Evolutionary conservation across 2,888 invertebrate species (phyloP), one percentile per base, ranked within the genome.

Genomic region (Oligia strigilis): DNA sequence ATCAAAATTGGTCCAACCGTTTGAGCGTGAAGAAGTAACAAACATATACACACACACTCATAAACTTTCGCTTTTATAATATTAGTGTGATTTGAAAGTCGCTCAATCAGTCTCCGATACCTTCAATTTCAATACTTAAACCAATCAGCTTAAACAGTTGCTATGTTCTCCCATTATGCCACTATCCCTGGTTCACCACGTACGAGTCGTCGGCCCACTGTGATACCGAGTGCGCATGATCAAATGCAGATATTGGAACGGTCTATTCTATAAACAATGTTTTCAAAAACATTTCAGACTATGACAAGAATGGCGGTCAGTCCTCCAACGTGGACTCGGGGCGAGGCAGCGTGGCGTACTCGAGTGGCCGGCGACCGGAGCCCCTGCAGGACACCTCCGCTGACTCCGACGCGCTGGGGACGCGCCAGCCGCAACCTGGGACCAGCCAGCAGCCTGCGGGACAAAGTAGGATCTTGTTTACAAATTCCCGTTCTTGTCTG

Each of bases 311-410:
- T 72, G 98, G 98, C 9, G 97, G 97, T n/a, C 98, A 98, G 87
- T 98, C 98, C 19, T 98, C 98, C 0, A 98, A 98, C 92, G 98
- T 98, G 43, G 98, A 98, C 94, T 98, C 98, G 0, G 98, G 98
- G 36, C 96, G 98, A 87, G 98, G 98, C n/a, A 98, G 98, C 92
- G 98, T 98, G 11, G 98, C 98, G 69, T 98, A 98, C 94, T 98
- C 98, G 64, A 98, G 98, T 91, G 98, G 98, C 4, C 95, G 98
- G 84, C 95, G 98, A 90, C 95, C 96, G 3, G 97, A 97, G 66
- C 96, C 96, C 0, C 94, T 96, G 13, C 97, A 96, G 46, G 97
- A 97, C 89, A 97, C 97, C 1, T 97, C 97, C 65, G 97, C 97
- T 3, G 98, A 98, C 89, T 97, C 97, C 0, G 98, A 98, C 90